phyloP scores from a whole-genome alignment of 2,888 invertebrate genomes.

The Pyrochroa serraticornis region DNA sequence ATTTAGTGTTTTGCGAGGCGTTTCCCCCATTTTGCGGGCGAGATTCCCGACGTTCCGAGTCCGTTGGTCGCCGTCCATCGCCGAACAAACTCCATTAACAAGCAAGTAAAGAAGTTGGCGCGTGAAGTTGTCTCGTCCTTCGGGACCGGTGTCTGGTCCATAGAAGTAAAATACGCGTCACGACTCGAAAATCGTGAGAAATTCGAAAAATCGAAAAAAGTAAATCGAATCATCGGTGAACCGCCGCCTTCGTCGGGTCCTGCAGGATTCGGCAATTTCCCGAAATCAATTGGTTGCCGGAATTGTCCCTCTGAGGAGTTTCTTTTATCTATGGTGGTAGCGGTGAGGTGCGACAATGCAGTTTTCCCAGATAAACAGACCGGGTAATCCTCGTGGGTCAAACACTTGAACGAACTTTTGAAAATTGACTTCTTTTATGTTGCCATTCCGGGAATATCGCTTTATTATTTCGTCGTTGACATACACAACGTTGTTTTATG shows the following conservation, averaged over 20 bases:
- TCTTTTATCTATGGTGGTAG: constrained; percentile 1
- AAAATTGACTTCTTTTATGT: constrained; percentile 40
- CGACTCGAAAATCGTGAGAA: too few relatives aligned
- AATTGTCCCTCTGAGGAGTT: background rate
- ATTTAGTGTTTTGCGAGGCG: constrained; percentile 38
- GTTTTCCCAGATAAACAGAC: too few relatives aligned
- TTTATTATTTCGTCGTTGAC: constrained; percentile 39
- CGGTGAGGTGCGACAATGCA: background rate
- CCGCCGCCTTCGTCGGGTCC: constrained; percentile 13
- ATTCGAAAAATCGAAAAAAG: background rate
- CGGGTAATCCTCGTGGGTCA: too few relatives aligned
- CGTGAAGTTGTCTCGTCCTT: constrained; percentile 43
- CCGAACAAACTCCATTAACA: constrained; percentile 51
- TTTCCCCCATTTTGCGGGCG: constrained; percentile 37
- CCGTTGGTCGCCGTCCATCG: constrained; percentile 41
- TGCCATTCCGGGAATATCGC: constrained; percentile 36
- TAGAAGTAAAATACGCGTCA: too few relatives aligned
- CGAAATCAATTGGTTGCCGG: constrained; percentile 16
- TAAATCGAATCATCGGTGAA: constrained; percentile 16
- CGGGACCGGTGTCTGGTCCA: constrained; percentile 26
- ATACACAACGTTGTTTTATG: constrained; percentile 36
- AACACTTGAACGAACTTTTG: constrained; percentile 28
- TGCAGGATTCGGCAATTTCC: constrained; percentile 7
- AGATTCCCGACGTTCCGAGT: constrained; percentile 45
- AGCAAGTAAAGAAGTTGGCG: constrained; percentile 45